A percentile compares a stretch with the other conserved stretches of the same genome.
Evolutionary conservation across 2,113 vertebrate genomes (phyloP).

Genomic region (Australoheros scitulus): DNA sequence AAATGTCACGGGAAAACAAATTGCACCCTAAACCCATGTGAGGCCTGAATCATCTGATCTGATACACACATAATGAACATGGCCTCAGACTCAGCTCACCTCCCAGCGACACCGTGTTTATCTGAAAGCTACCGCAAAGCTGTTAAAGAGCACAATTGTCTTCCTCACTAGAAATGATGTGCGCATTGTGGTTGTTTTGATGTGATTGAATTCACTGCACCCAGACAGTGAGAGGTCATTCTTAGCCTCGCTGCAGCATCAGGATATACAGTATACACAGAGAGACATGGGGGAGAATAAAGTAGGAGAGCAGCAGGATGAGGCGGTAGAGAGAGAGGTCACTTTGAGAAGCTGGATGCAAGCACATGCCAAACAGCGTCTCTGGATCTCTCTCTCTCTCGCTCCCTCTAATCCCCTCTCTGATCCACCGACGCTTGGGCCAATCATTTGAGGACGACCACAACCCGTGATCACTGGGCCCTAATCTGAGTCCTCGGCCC

Average conservation of each 20-base stretch:
- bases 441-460: conserved; percentile 74
- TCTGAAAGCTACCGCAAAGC: conserved; percentile 41
- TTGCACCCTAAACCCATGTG: conserved; percentile 34
- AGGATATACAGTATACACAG: conserved; percentile 50
- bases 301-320: conserved; percentile 62
- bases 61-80: conserved; percentile 38
- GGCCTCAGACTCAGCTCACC: conserved; percentile 52
- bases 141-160: conserved; percentile 42
- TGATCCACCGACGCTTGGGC: conserved; percentile 71
- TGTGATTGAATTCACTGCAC: conserved; percentile 65
- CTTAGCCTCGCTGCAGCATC: conserved; percentile 51
- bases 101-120: conserved; percentile 59
- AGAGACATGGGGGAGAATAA: conserved; percentile 61
- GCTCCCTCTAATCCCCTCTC: conserved; percentile 79
- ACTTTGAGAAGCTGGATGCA: conserved; percentile 84
- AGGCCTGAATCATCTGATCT: conserved; percentile 49
- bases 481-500: conserved; percentile 80
- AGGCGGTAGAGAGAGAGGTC: conserved; percentile 78
- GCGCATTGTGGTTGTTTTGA: conserved; percentile 58
- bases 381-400: conserved; percentile 69
- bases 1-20: conserved; percentile 63
- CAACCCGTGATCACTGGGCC: conserved; percentile 76
- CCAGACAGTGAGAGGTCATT: conserved; percentile 64
- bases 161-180: conserved; percentile 40
- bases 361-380: conserved; percentile 80